Conservation (phyloP, 2,797 vertebrate species). For the Nothura maculosa region DNA sequence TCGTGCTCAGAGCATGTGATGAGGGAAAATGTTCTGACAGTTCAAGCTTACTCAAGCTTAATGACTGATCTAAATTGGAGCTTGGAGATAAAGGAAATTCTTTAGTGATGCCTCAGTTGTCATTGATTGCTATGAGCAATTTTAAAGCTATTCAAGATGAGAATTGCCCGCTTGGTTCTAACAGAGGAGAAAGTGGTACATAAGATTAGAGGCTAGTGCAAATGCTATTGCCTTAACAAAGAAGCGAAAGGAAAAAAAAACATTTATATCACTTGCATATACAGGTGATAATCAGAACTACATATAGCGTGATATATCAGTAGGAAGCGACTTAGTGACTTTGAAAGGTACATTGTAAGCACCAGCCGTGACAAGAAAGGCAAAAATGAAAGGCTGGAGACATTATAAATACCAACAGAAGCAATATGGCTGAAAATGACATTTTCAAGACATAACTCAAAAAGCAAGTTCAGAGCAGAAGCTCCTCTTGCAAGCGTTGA, state of each 20-base stretch:
- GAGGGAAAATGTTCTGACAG: constrained; percentile 83
- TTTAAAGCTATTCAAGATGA: constrained; percentile 85
- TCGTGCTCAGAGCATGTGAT: constrained; percentile 79
- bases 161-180: constrained; percentile 81
- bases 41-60: constrained; percentile 84
- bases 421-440: constrained; percentile 28
- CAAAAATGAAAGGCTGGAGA: constrained; percentile 18
- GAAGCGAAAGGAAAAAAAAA: not conserved
- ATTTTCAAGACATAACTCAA: constrained; percentile 2
- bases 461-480: not conserved
- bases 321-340: constrained; percentile 37
- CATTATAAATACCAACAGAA: constrained; percentile 24
- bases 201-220: constrained; percentile 68
- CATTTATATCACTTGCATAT: constrained; percentile 38
- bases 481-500: constrained; percentile 2
- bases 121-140: constrained; percentile 87
- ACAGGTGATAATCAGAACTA: constrained; percentile 66
- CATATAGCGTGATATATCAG: constrained; percentile 33
- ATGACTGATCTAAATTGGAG: constrained; percentile 88
- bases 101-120: constrained; percentile 87
- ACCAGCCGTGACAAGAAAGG: constrained; percentile 32
- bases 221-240: constrained; percentile 46
- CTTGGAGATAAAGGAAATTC: constrained; percentile 87
- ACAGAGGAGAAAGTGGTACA: constrained; percentile 73
- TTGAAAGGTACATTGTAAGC: not conserved